Evolutionary conservation across 2,797 vertebrate genomes (phyloP), one percentile per base, ranked within the genome.

Genomic region (Bradypodion ventrale): DNA sequence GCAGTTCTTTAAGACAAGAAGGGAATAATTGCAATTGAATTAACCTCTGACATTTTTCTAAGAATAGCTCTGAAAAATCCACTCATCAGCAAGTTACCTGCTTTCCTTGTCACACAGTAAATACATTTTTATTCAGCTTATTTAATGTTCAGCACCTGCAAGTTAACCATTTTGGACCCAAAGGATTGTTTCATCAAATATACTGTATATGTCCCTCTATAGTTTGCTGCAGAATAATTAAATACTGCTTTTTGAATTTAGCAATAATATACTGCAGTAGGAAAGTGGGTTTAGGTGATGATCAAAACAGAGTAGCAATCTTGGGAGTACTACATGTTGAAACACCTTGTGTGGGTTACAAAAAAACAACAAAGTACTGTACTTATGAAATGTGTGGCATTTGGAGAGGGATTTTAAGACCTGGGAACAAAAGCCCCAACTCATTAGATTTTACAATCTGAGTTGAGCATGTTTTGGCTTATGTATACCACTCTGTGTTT

Each of bases 41-140:
- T 96, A 95, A 96, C 95, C 95, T 94, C 91, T 94, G 95, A 94
- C 95, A 93, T 91, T 83, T 89, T 37, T 16, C 93, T 95, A 94
- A 96, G 93, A 94, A 95, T 94, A 95, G 90, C 79, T 83, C 92
- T 27, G 89, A 93, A 94, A 95, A 96, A 95, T 94, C 92, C 93
- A 90, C 78, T 93, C 92, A 87, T 91, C 92, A 94, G 94, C 89
- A 87, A 95, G 91, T 95, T 92, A 91, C 91, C 92, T 68, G 90
- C 88, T 83, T 77, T 1, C 76, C 37, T 72, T 91, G 86, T 90
- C 90, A 85, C 9, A 25, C 86, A 91, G 81, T 83, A 88, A 90
- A 89, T 65, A 16, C 83, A 10, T 16, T 42, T 12, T 80, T 92
- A 87, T 88, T 88, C 84, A 86, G 85, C 32, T 0, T 82, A 88